Conservation (phyloP, 2,113 vertebrate species). For the Dicentrarchus labrax region DNA sequence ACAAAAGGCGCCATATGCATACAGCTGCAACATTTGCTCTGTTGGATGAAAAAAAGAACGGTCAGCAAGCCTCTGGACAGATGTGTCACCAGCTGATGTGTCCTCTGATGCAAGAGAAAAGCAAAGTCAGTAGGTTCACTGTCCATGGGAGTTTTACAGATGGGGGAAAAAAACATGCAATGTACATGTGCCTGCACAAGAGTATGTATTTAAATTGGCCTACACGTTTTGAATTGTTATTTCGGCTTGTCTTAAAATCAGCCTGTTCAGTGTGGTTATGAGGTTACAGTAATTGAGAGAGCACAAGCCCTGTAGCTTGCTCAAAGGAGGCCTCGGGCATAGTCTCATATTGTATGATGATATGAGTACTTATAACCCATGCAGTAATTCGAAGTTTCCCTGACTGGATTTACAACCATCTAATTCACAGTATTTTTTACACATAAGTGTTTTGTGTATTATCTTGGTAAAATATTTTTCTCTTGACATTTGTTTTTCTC, state of each 20-base stretch:
- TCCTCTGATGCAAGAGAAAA: conserved; percentile 23
- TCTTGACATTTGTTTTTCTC: conserved; percentile 4
- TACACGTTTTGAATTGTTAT: conserved; percentile 29
- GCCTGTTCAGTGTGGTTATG: conserved; percentile 3
- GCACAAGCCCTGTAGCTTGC: conserved; percentile 31
- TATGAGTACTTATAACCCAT: conserved; percentile 35
- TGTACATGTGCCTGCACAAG: not conserved
- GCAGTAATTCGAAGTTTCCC: conserved; percentile 11
- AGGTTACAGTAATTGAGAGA: conserved; percentile 43
- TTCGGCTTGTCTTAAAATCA: conserved; percentile 1
- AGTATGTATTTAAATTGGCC: conserved; percentile 18
- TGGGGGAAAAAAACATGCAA: not conserved
- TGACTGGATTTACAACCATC: conserved; percentile 15
- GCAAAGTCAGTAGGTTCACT: conserved; percentile 14
- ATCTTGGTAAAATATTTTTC: not conserved
- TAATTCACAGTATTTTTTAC: not conserved
- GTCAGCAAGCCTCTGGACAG: conserved; percentile 39
- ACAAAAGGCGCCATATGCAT: conserved; percentile 62
- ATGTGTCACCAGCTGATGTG: conserved; percentile 41
- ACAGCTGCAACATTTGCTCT: conserved; percentile 58
- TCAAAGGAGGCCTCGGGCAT: conserved; percentile 55
- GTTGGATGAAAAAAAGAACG: conserved; percentile 50
- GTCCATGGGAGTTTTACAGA: not conserved
- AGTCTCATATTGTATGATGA: conserved; percentile 44
- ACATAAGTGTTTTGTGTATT: not conserved